phyloP scores from a whole-genome alignment of 2,113 vertebrate genomes.

The Furnarius figulus region DNA sequence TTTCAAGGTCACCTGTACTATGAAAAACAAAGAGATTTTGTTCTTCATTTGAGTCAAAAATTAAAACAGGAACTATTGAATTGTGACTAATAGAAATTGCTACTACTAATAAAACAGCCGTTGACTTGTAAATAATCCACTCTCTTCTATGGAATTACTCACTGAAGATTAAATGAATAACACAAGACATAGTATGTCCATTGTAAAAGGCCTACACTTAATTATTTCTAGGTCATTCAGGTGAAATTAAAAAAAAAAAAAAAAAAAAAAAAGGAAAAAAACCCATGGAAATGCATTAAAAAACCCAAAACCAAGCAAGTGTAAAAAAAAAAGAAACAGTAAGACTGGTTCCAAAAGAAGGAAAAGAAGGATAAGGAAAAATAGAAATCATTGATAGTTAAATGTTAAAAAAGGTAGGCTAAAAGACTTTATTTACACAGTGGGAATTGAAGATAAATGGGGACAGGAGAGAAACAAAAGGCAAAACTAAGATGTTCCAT shows the following conservation, averaged over 20 bases:
- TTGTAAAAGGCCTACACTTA: background rate
- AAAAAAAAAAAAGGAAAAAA: too few species aligned
- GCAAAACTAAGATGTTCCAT: background rate
- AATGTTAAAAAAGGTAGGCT: background rate
- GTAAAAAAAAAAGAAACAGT: background rate
- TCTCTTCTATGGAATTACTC: background rate
- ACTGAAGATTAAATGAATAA: background rate
- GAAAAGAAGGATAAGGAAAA: background rate
- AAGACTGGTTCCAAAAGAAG: background rate
- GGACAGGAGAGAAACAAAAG: background rate
- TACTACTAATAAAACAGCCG: background rate
- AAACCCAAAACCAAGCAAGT: accelerated
- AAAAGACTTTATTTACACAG: background rate
- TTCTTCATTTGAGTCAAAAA: background rate
- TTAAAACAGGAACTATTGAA: background rate
- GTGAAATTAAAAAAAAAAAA: background rate
- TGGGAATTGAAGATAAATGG: background rate
- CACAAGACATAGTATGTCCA: background rate
- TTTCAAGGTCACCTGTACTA: background rate
- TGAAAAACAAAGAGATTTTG: background rate
- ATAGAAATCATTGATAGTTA: background rate
- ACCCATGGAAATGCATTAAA: accelerated
- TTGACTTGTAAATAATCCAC: background rate
- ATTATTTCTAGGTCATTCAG: background rate
- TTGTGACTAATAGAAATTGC: background rate